A percentile compares a stretch with the other conserved stretches of the same genome.
These are phyloP conservation scores for Nomada fabriciana DNA, from an alignment of 2,888 invertebrate species.

Conservation along the genomic window DNA sequence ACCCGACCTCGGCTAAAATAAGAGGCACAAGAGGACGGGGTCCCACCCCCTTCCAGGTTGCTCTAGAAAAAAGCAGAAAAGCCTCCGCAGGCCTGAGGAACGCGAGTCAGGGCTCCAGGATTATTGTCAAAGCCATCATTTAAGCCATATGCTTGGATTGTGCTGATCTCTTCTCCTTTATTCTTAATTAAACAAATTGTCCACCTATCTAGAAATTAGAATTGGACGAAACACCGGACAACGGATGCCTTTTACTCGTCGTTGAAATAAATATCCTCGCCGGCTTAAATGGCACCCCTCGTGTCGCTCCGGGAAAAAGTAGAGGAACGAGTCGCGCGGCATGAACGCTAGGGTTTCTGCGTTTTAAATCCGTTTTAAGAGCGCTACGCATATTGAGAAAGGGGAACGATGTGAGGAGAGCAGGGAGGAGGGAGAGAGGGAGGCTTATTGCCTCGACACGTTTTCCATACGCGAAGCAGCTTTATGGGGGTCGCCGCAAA, in stretches of 20 bases:
- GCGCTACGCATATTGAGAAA: conserved; percentile 11
- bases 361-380: conserved; percentile 64
- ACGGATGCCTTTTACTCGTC: too few species aligned
- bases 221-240: too few species aligned
- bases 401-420: neutral
- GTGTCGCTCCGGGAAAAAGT: neutral
- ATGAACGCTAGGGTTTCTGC: conserved; percentile 59
- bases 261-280: conserved; percentile 12
- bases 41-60: conserved; percentile 40
- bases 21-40: conserved; percentile 53
- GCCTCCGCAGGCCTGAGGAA: conserved; percentile 33
- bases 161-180: too few species aligned
- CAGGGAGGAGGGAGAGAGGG: neutral
- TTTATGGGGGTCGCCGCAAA: conserved; percentile 73
- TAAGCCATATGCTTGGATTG: too few species aligned
- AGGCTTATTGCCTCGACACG: conserved; percentile 62
- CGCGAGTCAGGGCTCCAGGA: conserved; percentile 58
- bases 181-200: too few species aligned
- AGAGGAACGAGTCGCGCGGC: conserved; percentile 9
- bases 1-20: conserved; percentile 77
- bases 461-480: conserved; percentile 74
- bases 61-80: conserved; percentile 73
- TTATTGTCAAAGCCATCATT: conserved; percentile 58
- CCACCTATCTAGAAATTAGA: too few species aligned
- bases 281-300: conserved; percentile 5